phyloP scores from a whole-genome alignment of 2,888 invertebrate genomes.

The Punctoribates punctum region DNA sequence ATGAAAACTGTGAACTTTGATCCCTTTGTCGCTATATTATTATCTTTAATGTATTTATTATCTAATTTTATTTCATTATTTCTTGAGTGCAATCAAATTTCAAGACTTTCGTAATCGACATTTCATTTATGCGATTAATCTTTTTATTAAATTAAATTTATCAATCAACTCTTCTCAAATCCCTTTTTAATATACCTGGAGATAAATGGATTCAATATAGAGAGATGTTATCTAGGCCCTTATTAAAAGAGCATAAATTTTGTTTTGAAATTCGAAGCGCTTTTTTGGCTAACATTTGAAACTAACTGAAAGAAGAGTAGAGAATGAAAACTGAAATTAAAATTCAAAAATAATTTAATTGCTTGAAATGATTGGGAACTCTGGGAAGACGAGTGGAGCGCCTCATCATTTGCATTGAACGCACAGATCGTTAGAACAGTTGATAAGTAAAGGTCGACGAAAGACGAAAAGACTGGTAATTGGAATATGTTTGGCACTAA shows the following conservation, averaged over 20 bases:
- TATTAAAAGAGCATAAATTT: too few relatives aligned
- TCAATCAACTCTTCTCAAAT: too few relatives aligned
- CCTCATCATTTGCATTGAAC: neutral
- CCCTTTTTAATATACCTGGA: too few relatives aligned
- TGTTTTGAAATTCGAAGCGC: too few relatives aligned
- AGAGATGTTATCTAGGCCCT: too few relatives aligned
- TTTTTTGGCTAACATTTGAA: too few relatives aligned
- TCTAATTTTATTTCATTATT: neutral
- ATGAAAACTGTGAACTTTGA: neutral
- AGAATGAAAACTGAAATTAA: too few relatives aligned
- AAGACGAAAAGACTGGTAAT: constrained; percentile 1
- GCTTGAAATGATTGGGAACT: too few relatives aligned
- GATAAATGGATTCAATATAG: too few relatives aligned
- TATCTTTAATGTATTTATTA: neutral
- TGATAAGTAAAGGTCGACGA: constrained; percentile 2
- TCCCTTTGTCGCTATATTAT: neutral
- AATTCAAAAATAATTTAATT: too few relatives aligned
- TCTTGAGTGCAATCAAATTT: neutral
- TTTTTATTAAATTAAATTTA: neutral
- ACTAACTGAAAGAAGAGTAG: too few relatives aligned
- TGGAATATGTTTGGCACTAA: neutral
- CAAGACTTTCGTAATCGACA: too few relatives aligned
- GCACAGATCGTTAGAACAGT: neutral
- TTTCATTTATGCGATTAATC: neutral
- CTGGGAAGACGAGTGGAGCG: neutral